Evolutionary conservation across 2,113 vertebrate species (phyloP), one percentile per base, ranked within the genome.

Genomic region (Arenaria interpres): DNA sequence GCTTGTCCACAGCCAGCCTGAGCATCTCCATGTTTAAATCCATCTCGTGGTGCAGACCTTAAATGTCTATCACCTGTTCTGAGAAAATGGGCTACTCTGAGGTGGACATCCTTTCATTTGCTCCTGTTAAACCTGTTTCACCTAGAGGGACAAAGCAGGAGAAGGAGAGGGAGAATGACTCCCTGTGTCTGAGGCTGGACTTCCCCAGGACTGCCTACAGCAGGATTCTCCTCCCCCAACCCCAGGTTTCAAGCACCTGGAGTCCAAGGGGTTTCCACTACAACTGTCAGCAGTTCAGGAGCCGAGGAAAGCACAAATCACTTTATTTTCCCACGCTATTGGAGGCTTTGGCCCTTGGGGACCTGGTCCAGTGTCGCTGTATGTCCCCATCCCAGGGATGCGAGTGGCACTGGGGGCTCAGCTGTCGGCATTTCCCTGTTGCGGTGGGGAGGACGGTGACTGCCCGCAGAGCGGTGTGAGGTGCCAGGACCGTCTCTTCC

Each of bases 261-360:
- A 13, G 22, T 20, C 18, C 5, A 0, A 22, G 21, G 12, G 20
- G 3, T 35, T 45, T 64, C 23, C 39, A 43, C 27, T 12, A 23
- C 27, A 51, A 16, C 22, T 7, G 60, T 4, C 68, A 77, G 46
- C 63, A 85, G 9, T 21, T 74, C 35, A 50, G 82, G 18, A 85
- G 62, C 20, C 5, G 33, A 68, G 30, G 35, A 50, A 81, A 67
- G 5, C 14, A 51, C 18, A n/a, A 50, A 67, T 23, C 4, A 6
- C 2, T 5, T 24, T 17, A 12, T 20, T 14, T 1, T 21, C 15
- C 13, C 22, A 6, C 1, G 0, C 7, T 30, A 7, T 1, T 7
- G 46, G 59, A 37, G 27, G 14, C 59, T 92, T 51, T 50, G 67
- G 9, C 27, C 18, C 60, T 7, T 4, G 45, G 9, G 22, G 12